Percentiles rank a stretch among this genome's conserved stretches.
These are phyloP conservation scores for Drosophila peninsularis DNA, from an alignment of 2,888 invertebrate genomes.

Conservation along the genomic window DNA sequence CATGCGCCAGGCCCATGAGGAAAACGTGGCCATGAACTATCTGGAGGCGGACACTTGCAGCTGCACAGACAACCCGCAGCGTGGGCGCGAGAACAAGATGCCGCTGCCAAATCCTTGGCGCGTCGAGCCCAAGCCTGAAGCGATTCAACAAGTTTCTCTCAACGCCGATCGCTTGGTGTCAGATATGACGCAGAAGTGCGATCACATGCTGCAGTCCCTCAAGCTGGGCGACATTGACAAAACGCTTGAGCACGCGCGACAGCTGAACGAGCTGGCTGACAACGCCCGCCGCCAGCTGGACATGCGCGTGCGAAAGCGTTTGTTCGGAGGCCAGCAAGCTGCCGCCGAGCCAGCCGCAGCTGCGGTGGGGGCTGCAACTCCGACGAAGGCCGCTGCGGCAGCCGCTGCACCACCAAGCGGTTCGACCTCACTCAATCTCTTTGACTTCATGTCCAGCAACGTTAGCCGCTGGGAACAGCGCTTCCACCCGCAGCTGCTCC, in stretches of 20 bases:
- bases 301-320: not conserved
- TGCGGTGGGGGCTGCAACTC: not conserved
- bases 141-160: not conserved
- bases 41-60: not conserved
- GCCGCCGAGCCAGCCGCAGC: not conserved
- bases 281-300: conserved; percentile 21
- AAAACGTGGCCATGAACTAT: conserved; percentile 54
- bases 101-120: conserved; percentile 70
- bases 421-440: conserved; percentile 17
- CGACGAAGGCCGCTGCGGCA: not conserved
- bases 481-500: conserved; percentile 41
- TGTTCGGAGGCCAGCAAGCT: not conserved
- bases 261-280: conserved; percentile 19
- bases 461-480: conserved; percentile 34
- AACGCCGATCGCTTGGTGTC: not conserved
- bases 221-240: conserved; percentile 19
- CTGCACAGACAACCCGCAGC: conserved; percentile 41
- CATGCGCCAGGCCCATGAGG: conserved; percentile 48
- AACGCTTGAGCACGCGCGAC: conserved; percentile 6
- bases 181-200: conserved; percentile 11
- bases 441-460: conserved; percentile 39
- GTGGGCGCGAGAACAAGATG: conserved; percentile 55
- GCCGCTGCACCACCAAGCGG: not conserved
- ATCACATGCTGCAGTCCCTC: conserved; percentile 27
- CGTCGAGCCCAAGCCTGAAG: not conserved